Conservation (phyloP, 2,113 vertebrate species). For the Myiozetetes cayanensis region DNA sequence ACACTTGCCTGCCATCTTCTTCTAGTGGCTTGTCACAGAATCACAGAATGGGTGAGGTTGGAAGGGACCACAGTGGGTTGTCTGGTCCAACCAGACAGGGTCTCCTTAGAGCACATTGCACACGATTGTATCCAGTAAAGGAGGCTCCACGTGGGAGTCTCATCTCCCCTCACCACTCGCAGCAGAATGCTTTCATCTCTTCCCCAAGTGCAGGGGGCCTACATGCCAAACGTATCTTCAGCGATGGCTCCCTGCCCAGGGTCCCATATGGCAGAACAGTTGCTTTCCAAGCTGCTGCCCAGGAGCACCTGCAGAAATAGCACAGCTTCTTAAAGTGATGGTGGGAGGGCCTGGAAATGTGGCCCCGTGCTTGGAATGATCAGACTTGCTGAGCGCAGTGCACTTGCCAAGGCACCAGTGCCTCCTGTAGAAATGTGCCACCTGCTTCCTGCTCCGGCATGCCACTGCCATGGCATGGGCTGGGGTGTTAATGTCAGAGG, state of each 20-base stretch:
- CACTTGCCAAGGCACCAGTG: neutral
- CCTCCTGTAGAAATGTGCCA: neutral
- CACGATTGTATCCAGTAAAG: neutral
- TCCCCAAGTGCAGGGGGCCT: neutral
- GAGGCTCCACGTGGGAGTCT: fast-evolving
- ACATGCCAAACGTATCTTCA: neutral
- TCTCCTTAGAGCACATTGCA: neutral
- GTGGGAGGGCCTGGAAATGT: neutral
- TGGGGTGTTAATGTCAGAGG: neutral
- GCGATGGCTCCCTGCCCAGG: neutral
- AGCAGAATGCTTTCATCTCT: neutral
- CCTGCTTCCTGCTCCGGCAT: neutral
- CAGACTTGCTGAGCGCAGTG: neutral
- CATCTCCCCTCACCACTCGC: neutral
- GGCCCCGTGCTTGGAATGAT: neutral
- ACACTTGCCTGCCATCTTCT: neutral
- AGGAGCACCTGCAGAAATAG: conserved; percentile 23
- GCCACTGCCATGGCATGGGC: neutral
- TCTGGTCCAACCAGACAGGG: neutral
- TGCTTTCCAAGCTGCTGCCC: conserved; percentile 12
- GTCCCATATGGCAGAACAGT: conserved; percentile 6
- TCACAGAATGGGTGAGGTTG: neutral
- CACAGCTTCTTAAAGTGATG: neutral
- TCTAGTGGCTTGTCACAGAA: neutral
- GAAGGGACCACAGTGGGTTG: neutral